Percentiles rank a stretch among this genome's conserved stretches.
These are phyloP conservation scores for Augochlora pura DNA, from an alignment of 1,140 invertebrate species.

Conservation along the genomic window DNA sequence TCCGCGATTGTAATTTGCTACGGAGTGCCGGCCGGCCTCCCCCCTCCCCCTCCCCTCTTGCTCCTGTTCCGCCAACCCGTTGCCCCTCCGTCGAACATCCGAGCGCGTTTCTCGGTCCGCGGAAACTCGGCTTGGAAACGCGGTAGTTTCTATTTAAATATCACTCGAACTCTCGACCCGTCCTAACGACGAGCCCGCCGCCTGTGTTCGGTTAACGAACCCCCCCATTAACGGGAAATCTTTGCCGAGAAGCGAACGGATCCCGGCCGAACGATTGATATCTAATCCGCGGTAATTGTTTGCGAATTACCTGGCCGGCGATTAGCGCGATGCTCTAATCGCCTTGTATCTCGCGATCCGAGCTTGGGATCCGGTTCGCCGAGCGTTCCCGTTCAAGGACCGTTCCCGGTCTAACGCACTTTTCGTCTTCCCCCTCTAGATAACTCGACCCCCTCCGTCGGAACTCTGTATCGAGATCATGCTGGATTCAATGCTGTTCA, in stretches of 20 bases:
- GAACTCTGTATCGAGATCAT: too few relatives aligned
- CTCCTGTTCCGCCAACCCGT: not conserved
- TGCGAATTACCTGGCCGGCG: not conserved
- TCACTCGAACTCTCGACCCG: not conserved
- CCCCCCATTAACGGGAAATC: not conserved
- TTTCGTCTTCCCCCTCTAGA: too few relatives aligned
- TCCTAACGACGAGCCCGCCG: not conserved
- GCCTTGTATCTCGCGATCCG: not conserved
- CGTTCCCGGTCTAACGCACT: too few relatives aligned
- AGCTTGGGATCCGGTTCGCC: not conserved
- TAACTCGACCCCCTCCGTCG: too few relatives aligned
- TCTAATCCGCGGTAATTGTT: not conserved
- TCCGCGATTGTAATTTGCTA: constrained; percentile 30
- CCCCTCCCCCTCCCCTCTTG: too few relatives aligned
- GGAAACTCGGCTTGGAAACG: constrained; percentile 1
- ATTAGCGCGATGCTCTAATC: not conserved
- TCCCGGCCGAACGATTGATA: not conserved
- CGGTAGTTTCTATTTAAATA: constrained; percentile 41
- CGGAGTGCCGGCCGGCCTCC: constrained; percentile 8
- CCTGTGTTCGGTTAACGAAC: not conserved
- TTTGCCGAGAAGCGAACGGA: constrained; percentile 22
- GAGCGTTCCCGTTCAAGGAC: too few relatives aligned
- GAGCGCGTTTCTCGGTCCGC: constrained; percentile 18
- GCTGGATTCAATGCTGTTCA: too few relatives aligned
- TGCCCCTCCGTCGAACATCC: not conserved